phyloP scores from a whole-genome alignment of 2,888 invertebrate genomes.

The Gasteruption jaculator region DNA sequence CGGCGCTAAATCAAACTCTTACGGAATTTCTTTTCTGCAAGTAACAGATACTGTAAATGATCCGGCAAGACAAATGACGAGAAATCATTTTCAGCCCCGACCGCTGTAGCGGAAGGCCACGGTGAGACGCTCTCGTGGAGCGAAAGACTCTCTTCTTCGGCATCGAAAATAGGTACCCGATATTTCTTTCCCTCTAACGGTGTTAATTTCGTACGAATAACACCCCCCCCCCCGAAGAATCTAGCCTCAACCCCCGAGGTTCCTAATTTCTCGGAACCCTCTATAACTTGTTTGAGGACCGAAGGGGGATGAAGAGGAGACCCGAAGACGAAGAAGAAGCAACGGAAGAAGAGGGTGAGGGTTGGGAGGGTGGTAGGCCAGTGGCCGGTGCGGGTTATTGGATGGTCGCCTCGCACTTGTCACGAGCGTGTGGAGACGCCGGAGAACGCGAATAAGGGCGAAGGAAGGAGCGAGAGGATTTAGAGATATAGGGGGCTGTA shows the following conservation, averaged over 20 bases:
- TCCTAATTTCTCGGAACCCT: constrained; percentile 34
- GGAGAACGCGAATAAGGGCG: constrained; percentile 23
- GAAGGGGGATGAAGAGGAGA: constrained; percentile 15
- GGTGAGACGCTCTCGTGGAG: no score
- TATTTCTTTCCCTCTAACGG: no score
- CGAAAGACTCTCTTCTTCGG: no score
- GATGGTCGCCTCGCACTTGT: constrained; percentile 46
- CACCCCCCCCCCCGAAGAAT: no score
- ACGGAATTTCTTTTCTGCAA: no score
- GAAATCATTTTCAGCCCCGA: no score
- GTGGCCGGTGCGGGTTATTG: constrained; percentile 46
- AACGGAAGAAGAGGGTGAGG: constrained; percentile 16
- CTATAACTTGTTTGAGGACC: constrained; percentile 33
- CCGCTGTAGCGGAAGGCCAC: no score
- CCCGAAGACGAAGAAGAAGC: constrained; percentile 7
- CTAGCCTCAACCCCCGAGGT: constrained; percentile 23
- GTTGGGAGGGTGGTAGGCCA: constrained; percentile 27
- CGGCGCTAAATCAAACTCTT: no score
- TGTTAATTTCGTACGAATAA: no score
- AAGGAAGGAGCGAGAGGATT: constrained; percentile 18
- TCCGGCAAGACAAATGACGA: no score
- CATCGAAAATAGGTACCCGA: no score
- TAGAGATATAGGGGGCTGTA: constrained; percentile 1
- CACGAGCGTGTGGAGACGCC: constrained; percentile 40
- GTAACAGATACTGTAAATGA: no score